Conservation (phyloP, 2,113 vertebrate genomes). For the Sapayoa aenigma region DNA sequence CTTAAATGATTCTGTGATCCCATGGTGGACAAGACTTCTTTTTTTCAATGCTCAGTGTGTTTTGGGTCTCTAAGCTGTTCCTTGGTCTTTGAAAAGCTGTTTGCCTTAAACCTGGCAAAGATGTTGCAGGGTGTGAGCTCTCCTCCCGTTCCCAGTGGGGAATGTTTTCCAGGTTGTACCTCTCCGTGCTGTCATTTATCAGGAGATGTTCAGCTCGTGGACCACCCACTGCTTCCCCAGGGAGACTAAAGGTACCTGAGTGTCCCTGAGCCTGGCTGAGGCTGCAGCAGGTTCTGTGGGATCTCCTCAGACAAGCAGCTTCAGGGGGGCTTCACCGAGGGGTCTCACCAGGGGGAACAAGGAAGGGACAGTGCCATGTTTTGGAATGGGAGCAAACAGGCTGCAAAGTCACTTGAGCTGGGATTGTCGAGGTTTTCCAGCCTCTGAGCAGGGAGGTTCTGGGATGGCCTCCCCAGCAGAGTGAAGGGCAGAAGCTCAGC, state of each 20-base stretch:
- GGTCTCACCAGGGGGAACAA: neutral
- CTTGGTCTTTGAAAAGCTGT: neutral
- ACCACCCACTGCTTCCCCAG: neutral
- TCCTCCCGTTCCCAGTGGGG: neutral
- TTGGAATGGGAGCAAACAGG: neutral
- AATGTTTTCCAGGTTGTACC: neutral
- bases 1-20: neutral
- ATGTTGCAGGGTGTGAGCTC: neutral
- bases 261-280: neutral
- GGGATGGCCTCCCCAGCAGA: neutral
- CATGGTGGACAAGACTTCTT: neutral
- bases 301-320: neutral
- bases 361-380: neutral
- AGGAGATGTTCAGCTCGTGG: neutral
- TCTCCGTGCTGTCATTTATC: neutral
- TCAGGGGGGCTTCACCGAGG: neutral
- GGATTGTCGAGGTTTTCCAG: neutral
- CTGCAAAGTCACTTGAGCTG: neutral
- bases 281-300: neutral
- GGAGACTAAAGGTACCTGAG: neutral
- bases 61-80: neutral
- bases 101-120: neutral
- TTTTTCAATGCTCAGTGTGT: neutral
- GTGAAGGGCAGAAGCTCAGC: constrained; percentile 33
- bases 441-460: neutral